Evolutionary conservation across 2,113 vertebrate genomes (phyloP).

Genomic region (Dasyornis broadbenti): DNA sequence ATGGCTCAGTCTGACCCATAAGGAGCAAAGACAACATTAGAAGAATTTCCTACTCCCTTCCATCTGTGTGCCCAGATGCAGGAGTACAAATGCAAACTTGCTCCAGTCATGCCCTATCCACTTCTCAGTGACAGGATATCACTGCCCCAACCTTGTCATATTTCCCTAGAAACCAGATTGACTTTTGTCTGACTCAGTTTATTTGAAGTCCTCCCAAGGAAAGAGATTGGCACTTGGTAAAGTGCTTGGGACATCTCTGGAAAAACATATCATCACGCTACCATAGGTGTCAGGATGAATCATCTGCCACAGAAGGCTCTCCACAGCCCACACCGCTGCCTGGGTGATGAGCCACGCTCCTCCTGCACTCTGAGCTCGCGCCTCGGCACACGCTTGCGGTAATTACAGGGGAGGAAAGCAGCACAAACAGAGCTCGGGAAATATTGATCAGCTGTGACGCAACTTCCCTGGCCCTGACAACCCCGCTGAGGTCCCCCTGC

Average conservation of each 20-base stretch:
- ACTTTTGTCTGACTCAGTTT: slow-evolving; percentile 9
- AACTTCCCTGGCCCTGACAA: not conserved
- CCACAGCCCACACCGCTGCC: not conserved
- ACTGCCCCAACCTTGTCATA: not conserved
- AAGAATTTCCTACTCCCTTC: not conserved
- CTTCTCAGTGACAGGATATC: not conserved
- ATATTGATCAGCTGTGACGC: not conserved
- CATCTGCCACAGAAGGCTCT: not conserved
- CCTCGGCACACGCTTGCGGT: not conserved
- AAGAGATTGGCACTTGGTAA: not conserved
- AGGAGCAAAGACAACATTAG: not conserved
- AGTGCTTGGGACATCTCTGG: not conserved
- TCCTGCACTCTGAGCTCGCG: not conserved
- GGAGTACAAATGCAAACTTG: not conserved
- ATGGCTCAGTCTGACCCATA: accelerated
- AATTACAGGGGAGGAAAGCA: not conserved
- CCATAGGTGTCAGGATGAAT: not conserved
- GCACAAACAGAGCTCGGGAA: not conserved
- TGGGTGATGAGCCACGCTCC: not conserved
- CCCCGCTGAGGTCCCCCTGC: not conserved
- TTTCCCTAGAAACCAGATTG: not conserved
- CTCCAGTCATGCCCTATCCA: not conserved
- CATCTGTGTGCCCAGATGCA: not conserved
- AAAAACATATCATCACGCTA: not conserved
- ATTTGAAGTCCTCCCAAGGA: not conserved